Conservation (phyloP, 1,140 invertebrate species). For the Adoxophyes honmai region DNA sequence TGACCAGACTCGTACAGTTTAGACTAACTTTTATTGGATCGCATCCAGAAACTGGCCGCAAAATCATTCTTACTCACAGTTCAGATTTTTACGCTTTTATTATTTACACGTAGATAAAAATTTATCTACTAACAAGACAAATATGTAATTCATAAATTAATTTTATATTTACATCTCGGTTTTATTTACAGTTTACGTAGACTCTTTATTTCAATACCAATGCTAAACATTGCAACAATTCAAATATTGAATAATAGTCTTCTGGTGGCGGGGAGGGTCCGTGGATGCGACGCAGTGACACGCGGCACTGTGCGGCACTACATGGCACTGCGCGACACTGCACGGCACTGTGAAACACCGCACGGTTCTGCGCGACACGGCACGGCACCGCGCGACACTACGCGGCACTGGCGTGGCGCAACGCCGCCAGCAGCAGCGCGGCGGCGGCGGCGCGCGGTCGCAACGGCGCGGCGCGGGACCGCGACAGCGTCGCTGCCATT, state of each 20-base stretch:
- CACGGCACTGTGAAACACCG: neutral
- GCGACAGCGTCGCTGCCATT: constrained; percentile 52
- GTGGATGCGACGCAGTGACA: neutral
- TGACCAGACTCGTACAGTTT: too few species aligned
- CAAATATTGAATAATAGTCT: neutral
- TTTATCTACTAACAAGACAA: constrained; percentile 7
- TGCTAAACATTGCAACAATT: neutral
- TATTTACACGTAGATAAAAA: constrained; percentile 8
- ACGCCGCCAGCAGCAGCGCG: constrained; percentile 13
- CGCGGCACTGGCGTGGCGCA: neutral
- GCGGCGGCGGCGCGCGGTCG: constrained; percentile 4
- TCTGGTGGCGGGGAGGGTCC: neutral
- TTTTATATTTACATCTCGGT: constrained; percentile 2
- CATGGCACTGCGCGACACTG: neutral
- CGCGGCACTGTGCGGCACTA: neutral
- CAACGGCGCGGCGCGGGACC: constrained; percentile 1
- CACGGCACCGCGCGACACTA: neutral
- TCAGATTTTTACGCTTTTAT: neutral
- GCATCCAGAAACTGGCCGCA: neutral
- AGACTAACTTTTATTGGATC: neutral
- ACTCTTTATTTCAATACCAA: constrained; percentile 1
- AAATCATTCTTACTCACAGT: neutral
- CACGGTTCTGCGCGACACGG: neutral
- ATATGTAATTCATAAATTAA: neutral
- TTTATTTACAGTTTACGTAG: constrained; percentile 8